Base-by-base conservation (phyloP, 1,140 invertebrate species). In the Brachionus paranguensis region DNA sequence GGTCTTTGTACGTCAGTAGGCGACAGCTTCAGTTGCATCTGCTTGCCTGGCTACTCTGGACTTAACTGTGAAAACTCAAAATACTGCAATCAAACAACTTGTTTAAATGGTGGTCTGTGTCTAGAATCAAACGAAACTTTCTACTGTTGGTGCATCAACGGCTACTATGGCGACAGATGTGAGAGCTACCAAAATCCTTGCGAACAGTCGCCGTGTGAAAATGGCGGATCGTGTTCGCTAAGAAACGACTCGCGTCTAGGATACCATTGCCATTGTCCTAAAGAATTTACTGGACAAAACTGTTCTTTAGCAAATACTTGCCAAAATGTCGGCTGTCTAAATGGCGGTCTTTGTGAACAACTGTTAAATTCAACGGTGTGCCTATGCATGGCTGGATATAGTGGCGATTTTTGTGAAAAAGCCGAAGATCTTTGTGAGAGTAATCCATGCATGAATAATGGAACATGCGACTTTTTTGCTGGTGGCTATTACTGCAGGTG, bases 31-130 rank as follows among this genome's bases (percentile, higher is more conserved):
- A 88, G 85, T 24, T 99, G 96, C 90, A 92, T 94, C 86, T 99
- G 96, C 89, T 90, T 92, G 85, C 89, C 93, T 85, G 96, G 96
- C 5, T 97, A 95, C 91, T 91, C 92, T 33, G 96, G 96, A 83
- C 11, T 11, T 20, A 20, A 27, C 14, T 79, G 87, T 85, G 84
- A 86, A 4, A 85, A 87, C 60, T 76, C 86, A 10, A 53, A 86
- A 53, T 85, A 85, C 55, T 87, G 87, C 68, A 33, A 24, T 8
- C 14, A 79, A 17, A 64, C 20, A 3, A 29, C 12, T 11, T 60
- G 55, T 27, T 53, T 33, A 11, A 79, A 79, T 53, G 50, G 45
- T 7, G 47, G 50, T 12, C 3, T 33, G 12, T 60, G 55, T 79
- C 33, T 37, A 0, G 17, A 53, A 14, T 50, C 20, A 11, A 79